Conservation (phyloP, 2,797 vertebrate genomes). For the Lophotriccus pileatus region DNA sequence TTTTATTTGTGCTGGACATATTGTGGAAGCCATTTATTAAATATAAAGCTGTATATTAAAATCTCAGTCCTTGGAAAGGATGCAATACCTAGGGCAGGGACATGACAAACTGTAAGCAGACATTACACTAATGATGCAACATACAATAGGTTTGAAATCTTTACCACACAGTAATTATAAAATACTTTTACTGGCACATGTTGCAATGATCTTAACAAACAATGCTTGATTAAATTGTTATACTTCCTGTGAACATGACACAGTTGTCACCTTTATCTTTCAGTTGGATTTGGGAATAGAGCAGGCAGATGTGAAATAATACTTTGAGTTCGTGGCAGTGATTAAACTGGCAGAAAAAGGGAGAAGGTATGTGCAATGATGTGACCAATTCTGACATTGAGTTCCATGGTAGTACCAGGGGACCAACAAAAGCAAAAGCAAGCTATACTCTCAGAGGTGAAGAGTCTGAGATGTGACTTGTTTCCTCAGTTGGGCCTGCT, state of each 20-base stretch:
- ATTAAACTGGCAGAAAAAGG: background rate
- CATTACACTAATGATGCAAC: background rate
- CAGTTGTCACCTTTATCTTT: background rate
- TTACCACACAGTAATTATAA: background rate
- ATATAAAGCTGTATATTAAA: background rate
- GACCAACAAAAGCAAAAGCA: background rate
- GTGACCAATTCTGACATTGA: background rate
- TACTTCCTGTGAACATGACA: background rate
- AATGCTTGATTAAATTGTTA: background rate
- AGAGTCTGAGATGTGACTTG: background rate
- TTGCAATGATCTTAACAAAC: conserved; percentile 8
- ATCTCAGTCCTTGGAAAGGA: background rate
- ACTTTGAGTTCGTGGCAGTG: background rate
- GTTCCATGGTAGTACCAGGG: accelerated
- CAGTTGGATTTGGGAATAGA: background rate
- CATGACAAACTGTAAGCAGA: background rate
- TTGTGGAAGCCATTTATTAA: background rate
- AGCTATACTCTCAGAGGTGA: background rate
- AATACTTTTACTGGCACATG: background rate
- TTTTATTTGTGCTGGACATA: background rate
- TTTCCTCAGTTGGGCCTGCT: background rate
- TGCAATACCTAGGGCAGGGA: background rate
- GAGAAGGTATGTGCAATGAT: background rate
- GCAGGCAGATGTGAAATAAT: background rate
- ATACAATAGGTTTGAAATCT: background rate